Evolutionary conservation across 2,113 vertebrate species (phyloP).

Genomic region (Cercopithecus mona): DNA sequence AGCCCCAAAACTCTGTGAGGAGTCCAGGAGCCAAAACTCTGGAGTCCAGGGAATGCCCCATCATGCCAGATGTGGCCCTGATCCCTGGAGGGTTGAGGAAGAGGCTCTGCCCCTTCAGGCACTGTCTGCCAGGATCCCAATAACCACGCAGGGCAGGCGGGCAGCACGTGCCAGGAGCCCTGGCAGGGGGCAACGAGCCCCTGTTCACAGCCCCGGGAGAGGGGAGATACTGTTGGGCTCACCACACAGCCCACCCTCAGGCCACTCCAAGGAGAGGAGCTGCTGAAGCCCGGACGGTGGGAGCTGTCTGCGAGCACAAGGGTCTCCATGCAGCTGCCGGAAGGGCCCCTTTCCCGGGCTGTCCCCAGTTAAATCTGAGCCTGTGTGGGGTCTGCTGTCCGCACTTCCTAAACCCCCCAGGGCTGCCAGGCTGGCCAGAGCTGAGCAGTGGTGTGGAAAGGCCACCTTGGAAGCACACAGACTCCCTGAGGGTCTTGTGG

Average conservation of each 20-base stretch:
- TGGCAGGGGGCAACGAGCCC: neutral
- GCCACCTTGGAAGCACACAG: neutral
- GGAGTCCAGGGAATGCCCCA: too few relatives aligned
- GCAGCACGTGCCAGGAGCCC: neutral
- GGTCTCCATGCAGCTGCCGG: accelerated
- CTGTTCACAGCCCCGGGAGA: accelerated
- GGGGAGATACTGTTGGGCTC: neutral
- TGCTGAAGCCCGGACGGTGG: neutral
- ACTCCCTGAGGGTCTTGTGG: neutral
- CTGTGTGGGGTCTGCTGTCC: neutral
- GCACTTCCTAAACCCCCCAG: neutral
- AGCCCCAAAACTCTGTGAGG: neutral
- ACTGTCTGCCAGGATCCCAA: neutral
- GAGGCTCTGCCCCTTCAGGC: neutral
- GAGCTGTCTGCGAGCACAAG: neutral
- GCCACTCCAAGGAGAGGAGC: neutral
- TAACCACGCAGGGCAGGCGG: accelerated
- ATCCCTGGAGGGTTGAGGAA: accelerated
- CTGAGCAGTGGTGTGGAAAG: accelerated
- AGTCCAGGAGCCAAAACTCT: neutral
- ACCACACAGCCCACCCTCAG: neutral
- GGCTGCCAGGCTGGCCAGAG: neutral
- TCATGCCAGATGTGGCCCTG: neutral
- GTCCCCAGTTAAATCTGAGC: neutral
- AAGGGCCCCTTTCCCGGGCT: neutral